Conservation (phyloP, 2,888 invertebrate species). For the Erynnis tages region DNA sequence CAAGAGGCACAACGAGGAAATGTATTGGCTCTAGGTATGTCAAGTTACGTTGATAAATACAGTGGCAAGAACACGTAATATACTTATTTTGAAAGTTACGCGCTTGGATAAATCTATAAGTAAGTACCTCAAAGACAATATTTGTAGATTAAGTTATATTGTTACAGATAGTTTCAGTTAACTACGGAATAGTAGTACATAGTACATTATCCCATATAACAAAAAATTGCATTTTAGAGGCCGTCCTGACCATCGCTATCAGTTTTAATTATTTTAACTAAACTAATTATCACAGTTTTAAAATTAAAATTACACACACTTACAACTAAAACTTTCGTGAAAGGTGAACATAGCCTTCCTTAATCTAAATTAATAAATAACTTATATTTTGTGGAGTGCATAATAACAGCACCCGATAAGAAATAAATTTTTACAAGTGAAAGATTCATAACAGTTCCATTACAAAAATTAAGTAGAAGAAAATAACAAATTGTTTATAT, state of each 20-base stretch:
- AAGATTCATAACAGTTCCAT: slow-evolving; percentile 61
- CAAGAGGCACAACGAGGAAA: slow-evolving; percentile 21
- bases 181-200: no score
- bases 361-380: slow-evolving; percentile 77
- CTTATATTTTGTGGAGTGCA: slow-evolving; percentile 66
- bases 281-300: slow-evolving; percentile 79
- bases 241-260: slow-evolving; percentile 21
- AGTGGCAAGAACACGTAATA: slow-evolving; percentile 29
- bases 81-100: no score
- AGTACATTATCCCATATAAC: no score
- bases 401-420: slow-evolving; percentile 49
- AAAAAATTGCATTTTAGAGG: slow-evolving; percentile 19
- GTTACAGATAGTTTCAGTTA: no score
- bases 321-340: slow-evolving; percentile 55
- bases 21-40: no score
- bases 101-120: no score
- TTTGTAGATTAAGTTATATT: no score
- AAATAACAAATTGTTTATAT: slow-evolving; percentile 64
- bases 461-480: slow-evolving; percentile 66
- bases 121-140: no score
- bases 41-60: slow-evolving; percentile 15
- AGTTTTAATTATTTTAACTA: slow-evolving; percentile 29
- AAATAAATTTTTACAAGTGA: slow-evolving; percentile 63
- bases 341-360: slow-evolving; percentile 74
- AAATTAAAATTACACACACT: slow-evolving; percentile 69